Evolutionary conservation across 2,888 invertebrate species (phyloP), one percentile per base, ranked within the genome.

Genomic region (Pseudococcus viburni): DNA sequence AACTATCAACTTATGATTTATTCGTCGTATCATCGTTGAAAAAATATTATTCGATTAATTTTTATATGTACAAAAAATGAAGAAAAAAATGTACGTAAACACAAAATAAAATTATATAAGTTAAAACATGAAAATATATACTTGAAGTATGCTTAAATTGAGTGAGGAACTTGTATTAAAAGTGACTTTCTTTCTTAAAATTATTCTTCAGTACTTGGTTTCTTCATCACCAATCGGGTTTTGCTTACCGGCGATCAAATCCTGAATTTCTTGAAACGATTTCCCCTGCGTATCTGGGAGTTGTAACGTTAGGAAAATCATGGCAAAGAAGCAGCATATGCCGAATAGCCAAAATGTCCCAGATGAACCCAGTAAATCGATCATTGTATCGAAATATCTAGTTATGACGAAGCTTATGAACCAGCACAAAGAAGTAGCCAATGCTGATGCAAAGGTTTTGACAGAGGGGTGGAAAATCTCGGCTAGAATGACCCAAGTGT

Each of bases 401-500:
- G 96, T 96, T 22, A 96, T 94, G 17, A 96, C 90, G 91, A 97
- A 97, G 0, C 95, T 95, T 3, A 96, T 91, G 0, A 93, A 90
- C 96, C 96, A 96, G 90, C 96, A 96, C 88, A 95, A 93, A 15
- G 95, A 94, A 0, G 97, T 95, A 0, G 95, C 95, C 0, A 96
- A 93, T 0, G 96, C 94, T 0, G 95, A 94, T 0, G 96, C 96
- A n/a, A 94, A 92, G 0, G 95, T 94, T 91, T 96, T 96, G 0
- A 96, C 95, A 90, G 95, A 95, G 0, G 95, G 92, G 26, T 97
- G 95, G 91, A 97, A 95, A 91, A 97, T 93, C 91, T 97, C 97
- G 0, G 95, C 95, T 93, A 96, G 94, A 46, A 96, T 94, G 0
- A 96, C 95, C 96, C 96, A 96, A 0, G 96, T 95, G 42, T 96